phyloP scores from a whole-genome alignment of 2,797 vertebrate species.

The Trematocara caparti region DNA sequence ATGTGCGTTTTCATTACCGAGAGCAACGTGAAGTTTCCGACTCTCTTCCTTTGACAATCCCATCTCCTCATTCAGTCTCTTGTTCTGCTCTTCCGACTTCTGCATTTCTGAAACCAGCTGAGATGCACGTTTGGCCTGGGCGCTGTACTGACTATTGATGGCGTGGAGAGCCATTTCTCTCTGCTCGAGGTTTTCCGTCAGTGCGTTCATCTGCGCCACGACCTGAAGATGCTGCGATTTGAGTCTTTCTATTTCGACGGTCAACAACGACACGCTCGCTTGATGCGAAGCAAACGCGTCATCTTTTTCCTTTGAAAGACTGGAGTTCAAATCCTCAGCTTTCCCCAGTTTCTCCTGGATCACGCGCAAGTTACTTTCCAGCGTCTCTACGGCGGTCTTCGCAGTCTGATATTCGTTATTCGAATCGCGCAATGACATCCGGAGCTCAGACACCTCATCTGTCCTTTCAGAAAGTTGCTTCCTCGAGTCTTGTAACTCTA shows the following conservation, averaged over 20 bases:
- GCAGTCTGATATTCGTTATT: constrained; percentile 40
- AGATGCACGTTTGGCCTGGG: constrained; percentile 74
- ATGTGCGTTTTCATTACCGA: constrained; percentile 63
- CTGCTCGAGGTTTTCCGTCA: constrained; percentile 77
- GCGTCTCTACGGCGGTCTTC: constrained; percentile 37
- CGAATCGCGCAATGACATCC: constrained; percentile 54
- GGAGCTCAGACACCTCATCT: constrained; percentile 67
- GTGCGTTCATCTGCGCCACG: constrained; percentile 64
- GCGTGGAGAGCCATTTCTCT: constrained; percentile 78
- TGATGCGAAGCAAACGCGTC: constrained; percentile 66
- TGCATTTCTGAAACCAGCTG: constrained; percentile 72
- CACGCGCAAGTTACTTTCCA: constrained; percentile 63
- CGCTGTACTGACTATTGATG: constrained; percentile 72
- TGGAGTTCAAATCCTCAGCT: constrained; percentile 39
- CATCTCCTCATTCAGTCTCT: constrained; percentile 56
- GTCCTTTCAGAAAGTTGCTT: constrained; percentile 61
- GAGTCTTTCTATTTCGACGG: constrained; percentile 73
- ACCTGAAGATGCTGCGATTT: constrained; percentile 78
- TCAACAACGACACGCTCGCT: constrained; percentile 65
- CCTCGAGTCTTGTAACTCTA: constrained; percentile 59
- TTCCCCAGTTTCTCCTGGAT: constrained; percentile 64
- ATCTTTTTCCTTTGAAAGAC: constrained; percentile 75
- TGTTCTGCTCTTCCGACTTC: constrained; percentile 68
- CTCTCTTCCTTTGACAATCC: constrained; percentile 52
- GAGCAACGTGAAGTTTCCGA: constrained; percentile 53